Conservation (phyloP, 2,888 invertebrate species). For the Trichopoda pennipes region DNA sequence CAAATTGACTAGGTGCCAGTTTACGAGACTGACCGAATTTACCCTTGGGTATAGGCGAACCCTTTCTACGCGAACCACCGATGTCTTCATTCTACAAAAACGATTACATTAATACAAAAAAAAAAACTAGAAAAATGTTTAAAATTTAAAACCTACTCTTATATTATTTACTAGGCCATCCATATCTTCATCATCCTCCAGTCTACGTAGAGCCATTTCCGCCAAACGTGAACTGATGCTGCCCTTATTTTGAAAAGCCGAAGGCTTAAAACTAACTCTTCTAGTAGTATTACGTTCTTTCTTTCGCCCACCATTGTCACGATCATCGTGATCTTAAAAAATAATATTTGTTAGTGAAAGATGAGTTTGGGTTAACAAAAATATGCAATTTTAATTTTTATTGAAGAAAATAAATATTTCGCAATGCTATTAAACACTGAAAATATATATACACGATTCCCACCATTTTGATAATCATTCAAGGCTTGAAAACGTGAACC, state of each 20-base stretch:
- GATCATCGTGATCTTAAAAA: conserved; percentile 74
- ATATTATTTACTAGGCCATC: conserved; percentile 72
- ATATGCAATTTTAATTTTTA: not conserved
- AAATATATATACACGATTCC: conserved; percentile 33
- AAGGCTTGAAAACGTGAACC: conserved; percentile 76
- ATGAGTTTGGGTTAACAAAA: not conserved
- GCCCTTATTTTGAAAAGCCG: conserved; percentile 73
- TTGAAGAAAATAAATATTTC: conserved; percentile 32
- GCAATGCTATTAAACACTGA: conserved; percentile 11
- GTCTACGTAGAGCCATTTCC: conserved; percentile 73
- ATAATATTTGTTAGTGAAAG: not conserved
- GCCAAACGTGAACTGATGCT: conserved; percentile 73
- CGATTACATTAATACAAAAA: not conserved
- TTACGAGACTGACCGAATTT: conserved; percentile 73
- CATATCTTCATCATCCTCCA: conserved; percentile 80
- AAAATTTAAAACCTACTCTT: conserved; percentile 65
- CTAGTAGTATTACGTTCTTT: conserved; percentile 77
- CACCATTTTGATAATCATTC: conserved; percentile 76
- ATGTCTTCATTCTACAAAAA: conserved; percentile 72
- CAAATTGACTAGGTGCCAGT: conserved; percentile 80
- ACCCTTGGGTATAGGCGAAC: conserved; percentile 76
- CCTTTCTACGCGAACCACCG: conserved; percentile 75
- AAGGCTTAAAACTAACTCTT: conserved; percentile 80
- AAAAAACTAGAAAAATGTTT: not conserved
- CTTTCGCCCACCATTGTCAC: conserved; percentile 70